Percentiles rank a stretch among this genome's conserved stretches.
phyloP scores from a whole-genome alignment of 2,797 vertebrate genomes.

The Capromys pilorides region DNA sequence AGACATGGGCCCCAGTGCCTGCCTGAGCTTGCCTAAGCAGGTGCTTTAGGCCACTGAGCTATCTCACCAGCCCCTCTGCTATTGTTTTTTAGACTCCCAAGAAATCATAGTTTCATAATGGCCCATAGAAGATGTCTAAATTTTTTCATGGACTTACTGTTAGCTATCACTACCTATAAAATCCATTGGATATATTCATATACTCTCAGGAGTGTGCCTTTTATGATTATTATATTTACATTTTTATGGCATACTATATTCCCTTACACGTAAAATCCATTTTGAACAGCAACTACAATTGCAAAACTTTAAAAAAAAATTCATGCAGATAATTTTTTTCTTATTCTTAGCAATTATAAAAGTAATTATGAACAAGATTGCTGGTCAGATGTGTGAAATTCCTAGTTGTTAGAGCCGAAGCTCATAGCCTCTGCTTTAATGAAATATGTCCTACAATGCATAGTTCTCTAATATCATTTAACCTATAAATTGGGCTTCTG shows the following conservation, averaged over 20 bases:
- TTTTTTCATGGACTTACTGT: background rate
- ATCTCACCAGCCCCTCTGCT: background rate
- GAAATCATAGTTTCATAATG: background rate
- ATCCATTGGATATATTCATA: background rate
- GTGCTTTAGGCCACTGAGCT: no score
- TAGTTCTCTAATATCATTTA: conserved; percentile 80
- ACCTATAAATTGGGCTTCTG: conserved; percentile 78
- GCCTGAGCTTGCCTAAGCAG: no score
- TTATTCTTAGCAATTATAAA: conserved; percentile 77
- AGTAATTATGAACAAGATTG: conserved; percentile 73
- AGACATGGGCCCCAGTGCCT: no score
- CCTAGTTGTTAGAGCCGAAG: conserved; percentile 64
- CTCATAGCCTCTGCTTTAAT: conserved; percentile 73
- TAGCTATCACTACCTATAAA: background rate
- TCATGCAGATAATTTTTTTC: conserved; percentile 46
- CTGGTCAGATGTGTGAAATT: conserved; percentile 68
- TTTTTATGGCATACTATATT: conserved; percentile 36
- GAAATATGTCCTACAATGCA: conserved; percentile 75
- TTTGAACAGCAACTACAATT: conserved; percentile 39
- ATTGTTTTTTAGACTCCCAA: background rate
- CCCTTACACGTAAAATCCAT: conserved; percentile 45
- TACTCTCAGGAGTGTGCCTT: background rate
- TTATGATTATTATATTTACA: conserved; percentile 40
- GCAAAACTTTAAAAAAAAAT: conserved; percentile 46
- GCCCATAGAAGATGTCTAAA: background rate